Evolutionary conservation across 1,140 invertebrate species (phyloP), one percentile per base, ranked within the genome.

Genomic region (Ceratina japonica): DNA sequence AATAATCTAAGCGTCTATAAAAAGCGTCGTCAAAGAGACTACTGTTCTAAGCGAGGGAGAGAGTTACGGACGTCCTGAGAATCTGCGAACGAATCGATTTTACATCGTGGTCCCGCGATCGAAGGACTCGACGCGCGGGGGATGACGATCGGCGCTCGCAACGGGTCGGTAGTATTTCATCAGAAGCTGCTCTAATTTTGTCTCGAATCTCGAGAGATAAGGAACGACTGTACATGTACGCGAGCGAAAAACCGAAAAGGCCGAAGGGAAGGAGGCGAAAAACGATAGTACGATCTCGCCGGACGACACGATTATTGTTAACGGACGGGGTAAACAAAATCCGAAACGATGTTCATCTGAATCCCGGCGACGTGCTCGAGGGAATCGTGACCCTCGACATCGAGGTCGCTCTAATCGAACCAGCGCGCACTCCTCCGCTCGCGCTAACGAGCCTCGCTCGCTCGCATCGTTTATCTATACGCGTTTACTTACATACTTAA

Each of bases 301-400:
- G 18, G 20, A 13, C n/a, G 44, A n/a, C 44, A 52, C 62, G 31
- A 78, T 58, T 65, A 61, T 65, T 78, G 62, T 52, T 22, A 37
- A 2, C n/a, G 3, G 52, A n/a, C 7, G 49, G 18, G 24, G 75
- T 74, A 74, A 74, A 79, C 71, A 79, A 79, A 44, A 73, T 74
- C 13, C 54, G 20, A 49, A 54, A 22, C 24, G 76, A 74, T 72
- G 68, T 18, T 37, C 51, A 71, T 56, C 52, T 18, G 62, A 73
- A 49, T 51, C 61, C 37, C 52, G n/a, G n/a, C n/a, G n/a, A n/a
- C n/a, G n/a, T 37, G 37, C 5, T 74, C 71, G 54, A 18, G 24
- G 37, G 37, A 61, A 16, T 61, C 52, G 61, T 65, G 77, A 79
- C 77, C 77, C 77, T 66, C 71, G 77, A 79, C 77, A 74, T 59